Evolutionary conservation across 2,797 vertebrate genomes (phyloP).

Genomic region (Notolepis coatsorum): DNA sequence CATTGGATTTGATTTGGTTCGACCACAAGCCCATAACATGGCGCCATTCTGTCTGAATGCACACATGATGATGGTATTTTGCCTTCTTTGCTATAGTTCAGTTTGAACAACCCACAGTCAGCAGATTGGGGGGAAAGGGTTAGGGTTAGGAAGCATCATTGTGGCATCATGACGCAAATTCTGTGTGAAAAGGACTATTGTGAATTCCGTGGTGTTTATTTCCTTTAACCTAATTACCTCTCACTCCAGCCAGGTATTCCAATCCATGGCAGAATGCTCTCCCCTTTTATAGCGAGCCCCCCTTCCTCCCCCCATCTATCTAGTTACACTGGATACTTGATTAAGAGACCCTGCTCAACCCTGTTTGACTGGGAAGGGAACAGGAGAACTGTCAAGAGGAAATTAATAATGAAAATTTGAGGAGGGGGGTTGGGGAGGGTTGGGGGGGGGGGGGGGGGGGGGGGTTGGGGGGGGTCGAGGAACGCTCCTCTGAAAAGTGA

Average conservation of each 20-base stretch:
- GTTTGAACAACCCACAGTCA: no score
- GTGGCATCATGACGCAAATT: no score
- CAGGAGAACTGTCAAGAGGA: slow-evolving; percentile 4
- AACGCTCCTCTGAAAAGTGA: slow-evolving; percentile 45
- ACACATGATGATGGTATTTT: no score
- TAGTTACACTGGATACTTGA: slow-evolving; percentile 51
- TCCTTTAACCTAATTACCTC: no score
- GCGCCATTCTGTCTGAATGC: no score
- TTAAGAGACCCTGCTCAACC: slow-evolving; percentile 34
- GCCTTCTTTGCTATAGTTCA: no score
- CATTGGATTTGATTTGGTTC: no score
- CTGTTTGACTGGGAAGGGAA: slow-evolving; percentile 8
- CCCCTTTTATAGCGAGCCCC: slow-evolving; percentile 39
- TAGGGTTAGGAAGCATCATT: no score
- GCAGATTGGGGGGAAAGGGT: no score
- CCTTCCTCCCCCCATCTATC: slow-evolving; percentile 13
- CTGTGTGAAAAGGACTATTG: no score
- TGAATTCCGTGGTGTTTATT: no score
- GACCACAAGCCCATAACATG: no score
- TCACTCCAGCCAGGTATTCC: not conserved
- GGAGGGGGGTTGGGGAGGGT: not conserved
- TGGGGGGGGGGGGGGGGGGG: slow-evolving; percentile 10
- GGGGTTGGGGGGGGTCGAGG: slow-evolving; percentile 9
- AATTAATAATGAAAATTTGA: slow-evolving; percentile 30
- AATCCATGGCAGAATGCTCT: slow-evolving; percentile 21